Evolutionary conservation across 2,113 vertebrate species (phyloP), one percentile per base, ranked within the genome.

Genomic region (Leptobrachium ailaonicum): DNA sequence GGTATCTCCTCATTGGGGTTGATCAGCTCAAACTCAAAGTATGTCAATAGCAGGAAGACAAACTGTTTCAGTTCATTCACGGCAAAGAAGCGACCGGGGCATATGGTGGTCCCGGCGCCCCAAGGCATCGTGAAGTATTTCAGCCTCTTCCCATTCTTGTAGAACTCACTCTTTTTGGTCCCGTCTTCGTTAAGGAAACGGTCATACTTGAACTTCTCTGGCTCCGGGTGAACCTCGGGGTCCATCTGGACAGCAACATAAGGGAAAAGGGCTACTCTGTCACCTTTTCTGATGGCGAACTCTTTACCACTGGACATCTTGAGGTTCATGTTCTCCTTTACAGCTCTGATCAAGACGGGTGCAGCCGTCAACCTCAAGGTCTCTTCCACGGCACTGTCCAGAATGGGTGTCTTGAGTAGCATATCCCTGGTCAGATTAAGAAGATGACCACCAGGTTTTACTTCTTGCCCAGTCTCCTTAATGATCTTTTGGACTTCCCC

Each of bases 311-410:
- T 84, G 3, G 90, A 87, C 88, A 89, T 92, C 76, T 87, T 93
- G 0, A 98, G 63, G 2, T 56, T 82, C 60, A 87, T 85, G 64
- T 96, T 92, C 42, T 93, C 43, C 0, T 93, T 14, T 4, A 97
- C 92, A 0, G 86, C 83, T 70, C 96, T 87, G 82, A 88, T 68
- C 58, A 99, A 94, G 0, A 95, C 12, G 0, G 97, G 95, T 0
- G 92, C 90, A 0, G 92, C 85, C 0, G 85, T 80, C 83, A 99
- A 84, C 1, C 96, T 85, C 1, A 99, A 88, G 0, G 91, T 95
- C 87, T 99, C 97, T n/a, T 99, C 94, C 45, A 98, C 83, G 0
- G 92, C 89, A 0, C 97, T 96, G 88, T 98, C 96, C 85, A 98
- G 84, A 82, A 97, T 10, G 0, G 94, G 92, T 0, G 91, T 94